Percentiles rank a stretch among this genome's conserved stretches.
Evolutionary conservation across 1,140 invertebrate genomes (phyloP).

Genomic region (Ostrea edulis): DNA sequence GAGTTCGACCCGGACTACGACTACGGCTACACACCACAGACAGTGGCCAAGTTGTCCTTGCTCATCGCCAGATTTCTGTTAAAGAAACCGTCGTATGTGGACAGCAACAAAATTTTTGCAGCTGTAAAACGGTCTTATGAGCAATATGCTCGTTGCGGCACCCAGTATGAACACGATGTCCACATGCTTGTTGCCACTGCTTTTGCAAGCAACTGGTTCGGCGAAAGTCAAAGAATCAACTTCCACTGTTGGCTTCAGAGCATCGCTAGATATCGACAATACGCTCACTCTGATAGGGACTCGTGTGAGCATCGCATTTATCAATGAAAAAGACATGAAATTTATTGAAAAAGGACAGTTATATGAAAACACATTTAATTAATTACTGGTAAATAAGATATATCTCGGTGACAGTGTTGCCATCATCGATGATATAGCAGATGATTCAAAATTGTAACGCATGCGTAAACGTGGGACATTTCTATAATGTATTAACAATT

Average conservation of each 20-base stretch:
- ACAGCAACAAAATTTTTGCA: constrained; percentile 69
- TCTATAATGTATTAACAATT: no score
- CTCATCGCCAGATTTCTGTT: constrained; percentile 71
- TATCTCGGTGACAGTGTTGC: no score
- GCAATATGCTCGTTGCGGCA: constrained; percentile 63
- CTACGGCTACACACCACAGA: constrained; percentile 70
- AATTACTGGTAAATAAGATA: no score
- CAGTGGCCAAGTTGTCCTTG: constrained; percentile 69
- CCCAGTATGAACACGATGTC: constrained; percentile 70
- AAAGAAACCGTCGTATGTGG: constrained; percentile 70
- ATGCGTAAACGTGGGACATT: no score
- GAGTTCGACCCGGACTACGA: constrained; percentile 72
- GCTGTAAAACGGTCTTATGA: constrained; percentile 70
- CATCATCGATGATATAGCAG: no score
- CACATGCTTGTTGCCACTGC: constrained; percentile 77
- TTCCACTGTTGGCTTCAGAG: constrained; percentile 72
- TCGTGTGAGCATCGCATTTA: constrained; percentile 22
- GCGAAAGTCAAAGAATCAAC: constrained; percentile 63
- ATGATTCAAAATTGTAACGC: no score
- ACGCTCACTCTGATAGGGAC: constrained; percentile 31
- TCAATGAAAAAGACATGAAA: neutral
- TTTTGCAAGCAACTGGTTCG: constrained; percentile 76
- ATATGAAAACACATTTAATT: no score
- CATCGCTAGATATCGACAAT: constrained; percentile 65
- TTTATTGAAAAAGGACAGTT: no score